These are phyloP conservation scores for Chaetophractus vellerosus DNA, from an alignment of 2,797 vertebrate genomes.

Conservation along the genomic window DNA sequence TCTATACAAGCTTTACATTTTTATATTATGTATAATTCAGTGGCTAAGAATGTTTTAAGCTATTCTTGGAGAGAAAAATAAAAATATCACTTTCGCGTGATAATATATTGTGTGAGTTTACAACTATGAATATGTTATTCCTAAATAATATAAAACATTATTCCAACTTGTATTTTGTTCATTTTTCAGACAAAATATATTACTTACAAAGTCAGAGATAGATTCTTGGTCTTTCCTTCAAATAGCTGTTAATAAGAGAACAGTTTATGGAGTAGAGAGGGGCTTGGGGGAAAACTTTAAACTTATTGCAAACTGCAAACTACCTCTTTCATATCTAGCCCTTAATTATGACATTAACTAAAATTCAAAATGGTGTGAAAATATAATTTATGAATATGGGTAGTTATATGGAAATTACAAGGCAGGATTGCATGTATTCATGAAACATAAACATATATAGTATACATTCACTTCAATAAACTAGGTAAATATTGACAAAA, in stretches of 20 bases:
- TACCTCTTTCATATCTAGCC: neutral
- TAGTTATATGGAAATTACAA: neutral
- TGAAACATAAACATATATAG: neutral
- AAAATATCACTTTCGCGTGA: neutral
- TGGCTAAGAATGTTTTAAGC: neutral
- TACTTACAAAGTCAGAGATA: neutral
- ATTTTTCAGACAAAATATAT: slow-evolving; percentile 27
- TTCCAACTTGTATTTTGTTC: neutral
- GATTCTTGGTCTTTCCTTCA: neutral
- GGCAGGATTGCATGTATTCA: neutral
- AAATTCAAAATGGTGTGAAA: neutral
- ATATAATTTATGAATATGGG: neutral
- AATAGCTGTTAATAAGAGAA: neutral
- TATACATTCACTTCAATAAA: neutral
- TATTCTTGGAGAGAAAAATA: slow-evolving; percentile 53
- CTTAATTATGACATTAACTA: neutral
- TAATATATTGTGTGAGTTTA: slow-evolving; percentile 8
- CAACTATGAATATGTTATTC: slow-evolving; percentile 53
- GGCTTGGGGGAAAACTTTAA: neutral
- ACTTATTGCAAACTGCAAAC: neutral
- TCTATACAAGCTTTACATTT: neutral
- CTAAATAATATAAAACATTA: slow-evolving; percentile 14
- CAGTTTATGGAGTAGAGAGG: neutral
- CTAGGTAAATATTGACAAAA: neutral
- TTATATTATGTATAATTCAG: neutral